phyloP scores from a whole-genome alignment of 1,140 invertebrate species.

The Ips typographus region DNA sequence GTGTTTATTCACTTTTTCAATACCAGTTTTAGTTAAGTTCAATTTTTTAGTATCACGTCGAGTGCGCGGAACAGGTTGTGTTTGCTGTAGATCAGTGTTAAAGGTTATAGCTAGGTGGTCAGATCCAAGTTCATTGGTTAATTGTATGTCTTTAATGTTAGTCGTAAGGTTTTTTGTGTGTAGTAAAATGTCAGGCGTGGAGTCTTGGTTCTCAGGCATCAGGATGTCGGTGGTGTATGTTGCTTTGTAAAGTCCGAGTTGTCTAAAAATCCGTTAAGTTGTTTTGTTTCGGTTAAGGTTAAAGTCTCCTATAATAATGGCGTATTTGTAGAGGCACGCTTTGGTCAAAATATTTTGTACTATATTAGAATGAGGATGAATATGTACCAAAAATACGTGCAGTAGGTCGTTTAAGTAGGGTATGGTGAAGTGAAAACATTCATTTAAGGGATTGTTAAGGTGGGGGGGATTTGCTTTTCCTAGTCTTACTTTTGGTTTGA shows the following conservation, averaged over 20 bases:
- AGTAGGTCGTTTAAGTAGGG: background rate
- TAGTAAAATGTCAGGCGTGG: background rate
- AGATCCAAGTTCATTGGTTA: slow-evolving; percentile 17
- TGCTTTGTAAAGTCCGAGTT: slow-evolving; percentile 3
- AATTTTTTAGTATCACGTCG: background rate
- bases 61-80: background rate
- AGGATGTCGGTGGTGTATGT: background rate
- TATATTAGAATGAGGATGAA: background rate
- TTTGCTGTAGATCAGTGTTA: background rate
- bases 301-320: background rate
- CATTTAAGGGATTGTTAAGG: background rate
- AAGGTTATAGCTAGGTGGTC: slow-evolving; percentile 16
- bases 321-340: background rate
- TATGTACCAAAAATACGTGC: background rate
- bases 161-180: slow-evolving; percentile 2
- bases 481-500: too few species aligned
- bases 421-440: background rate
- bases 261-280: background rate
- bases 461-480: too few species aligned
- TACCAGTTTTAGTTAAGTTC: background rate
- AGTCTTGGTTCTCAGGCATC: background rate
- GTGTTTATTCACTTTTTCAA: background rate
- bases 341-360: background rate
- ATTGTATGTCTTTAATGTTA: background rate
- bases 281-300: background rate